Conservation (phyloP, 2,113 vertebrate species). For the Uropsilus gracilis region DNA sequence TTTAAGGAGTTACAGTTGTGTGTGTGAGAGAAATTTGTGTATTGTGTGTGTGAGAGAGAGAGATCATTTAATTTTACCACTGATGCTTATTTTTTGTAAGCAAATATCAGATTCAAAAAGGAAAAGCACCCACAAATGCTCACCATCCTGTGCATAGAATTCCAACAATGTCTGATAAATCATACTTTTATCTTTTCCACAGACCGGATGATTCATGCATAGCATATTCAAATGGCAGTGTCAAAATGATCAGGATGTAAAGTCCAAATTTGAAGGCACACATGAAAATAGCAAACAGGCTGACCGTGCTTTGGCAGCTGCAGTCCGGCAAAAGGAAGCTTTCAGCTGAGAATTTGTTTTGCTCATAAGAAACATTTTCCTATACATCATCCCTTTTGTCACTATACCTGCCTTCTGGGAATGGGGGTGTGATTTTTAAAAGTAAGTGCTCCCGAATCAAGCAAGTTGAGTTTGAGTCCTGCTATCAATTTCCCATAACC, state of each 20-base stretch:
- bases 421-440: not conserved
- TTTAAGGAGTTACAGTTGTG: not conserved
- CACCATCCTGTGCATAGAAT: not conserved
- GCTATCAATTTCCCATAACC: not conserved
- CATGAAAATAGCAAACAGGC: not conserved
- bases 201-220: not conserved
- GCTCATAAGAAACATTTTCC: not conserved
- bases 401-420: not conserved
- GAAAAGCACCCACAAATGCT: not conserved
- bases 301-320: too few relatives aligned
- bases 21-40: too few relatives aligned
- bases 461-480: not conserved
- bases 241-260: not conserved
- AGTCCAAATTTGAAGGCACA: not conserved
- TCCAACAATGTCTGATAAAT: not conserved
- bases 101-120: not conserved
- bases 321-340: not conserved
- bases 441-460: not conserved
- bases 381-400: not conserved
- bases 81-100: not conserved
- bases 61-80: not conserved
- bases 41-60: not conserved
- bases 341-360: not conserved
- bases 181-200: rapidly evolving
- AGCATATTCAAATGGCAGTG: not conserved